phyloP scores from a whole-genome alignment of 2,113 vertebrate species.

The Sander vitreus region DNA sequence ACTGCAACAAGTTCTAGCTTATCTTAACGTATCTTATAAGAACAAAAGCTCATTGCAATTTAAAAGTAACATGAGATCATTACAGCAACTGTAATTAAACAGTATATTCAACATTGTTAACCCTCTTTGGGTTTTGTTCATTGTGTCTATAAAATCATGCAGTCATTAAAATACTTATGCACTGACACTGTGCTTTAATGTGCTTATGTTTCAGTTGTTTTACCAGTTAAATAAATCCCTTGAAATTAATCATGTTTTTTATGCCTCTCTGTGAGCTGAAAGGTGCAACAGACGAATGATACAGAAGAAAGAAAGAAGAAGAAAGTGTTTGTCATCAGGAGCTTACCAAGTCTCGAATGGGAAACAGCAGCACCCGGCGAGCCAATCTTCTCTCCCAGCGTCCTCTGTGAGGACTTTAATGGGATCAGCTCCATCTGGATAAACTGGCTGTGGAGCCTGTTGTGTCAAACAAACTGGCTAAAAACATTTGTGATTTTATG shows the following conservation, averaged over 20 bases:
- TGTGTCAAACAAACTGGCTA: not conserved
- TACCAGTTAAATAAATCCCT: not conserved
- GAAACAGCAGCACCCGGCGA: conserved; percentile 4
- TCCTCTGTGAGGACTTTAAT: conserved; percentile 3
- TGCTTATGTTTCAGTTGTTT: not conserved
- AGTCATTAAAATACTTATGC: not conserved
- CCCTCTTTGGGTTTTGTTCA: not conserved
- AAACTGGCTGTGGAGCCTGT: not conserved
- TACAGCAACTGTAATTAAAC: not conserved
- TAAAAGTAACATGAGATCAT: not conserved
- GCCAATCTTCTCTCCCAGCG: not conserved
- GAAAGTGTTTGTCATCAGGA: conserved; percentile 18
- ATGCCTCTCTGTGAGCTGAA: not conserved
- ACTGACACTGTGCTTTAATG: not conserved
- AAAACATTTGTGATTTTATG: not conserved
- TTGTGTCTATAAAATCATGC: no score
- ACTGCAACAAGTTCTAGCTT: no score
- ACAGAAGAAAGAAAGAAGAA: not conserved
- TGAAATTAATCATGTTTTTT: not conserved
- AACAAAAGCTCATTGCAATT: not conserved
- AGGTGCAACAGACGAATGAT: not conserved
- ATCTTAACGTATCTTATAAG: not conserved
- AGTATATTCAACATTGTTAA: not conserved
- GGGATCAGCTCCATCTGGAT: conserved; percentile 4
- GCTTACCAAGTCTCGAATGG: not conserved